Evolutionary conservation across 2,888 invertebrate species (phyloP), one percentile per base, ranked within the genome.

Genomic region (Diaperis boleti): DNA sequence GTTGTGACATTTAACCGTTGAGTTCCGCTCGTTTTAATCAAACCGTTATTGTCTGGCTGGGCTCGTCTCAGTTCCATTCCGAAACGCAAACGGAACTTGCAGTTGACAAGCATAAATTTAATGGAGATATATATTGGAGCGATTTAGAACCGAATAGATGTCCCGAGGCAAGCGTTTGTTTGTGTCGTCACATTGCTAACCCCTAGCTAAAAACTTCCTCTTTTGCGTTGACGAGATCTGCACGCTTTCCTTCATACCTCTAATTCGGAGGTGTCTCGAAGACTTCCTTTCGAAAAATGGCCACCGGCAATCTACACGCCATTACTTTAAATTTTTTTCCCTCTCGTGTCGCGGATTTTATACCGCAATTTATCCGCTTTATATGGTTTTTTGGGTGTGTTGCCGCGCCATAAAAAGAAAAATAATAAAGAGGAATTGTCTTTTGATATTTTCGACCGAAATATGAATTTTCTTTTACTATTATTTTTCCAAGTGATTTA

Each of bases 161-260:
- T 70, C 74, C 70, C 66, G 62, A 73, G 73, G 71, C 68, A 69
- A 73, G 69, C 73, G 72, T 74, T 76, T 74, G 74, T 74, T 73
- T 73, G 70, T 72, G 71, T 72, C 72, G 69, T 70, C 71, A 65
- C 67, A 68, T 70, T 64, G 69, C 67, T 66, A 68, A 62, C 59
- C 35, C 42, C 33, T 13, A 45, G 47, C 65, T 59, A 44, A 42
- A 52, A 62, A 54, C 49, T 52, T 55, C 60, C 55, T 59, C 31
- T 37, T 33, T 44, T 29, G 10, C 15, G 17, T 17, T 45, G 55
- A 60, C 55, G 49, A 45, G 47, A 56, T 56, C 26, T 37, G 26
- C 17, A 29, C 49, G 42, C 56, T 39, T 54, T 44, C 44, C 45
- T 22, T 44, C 57, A 64, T 63, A 66, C 61, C 64, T 54, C 47